A percentile compares a stretch with the other conserved stretches of the same genome.
Conservation (phyloP, 1,140 invertebrate species). For the Heliconius nattereri region DNA sequence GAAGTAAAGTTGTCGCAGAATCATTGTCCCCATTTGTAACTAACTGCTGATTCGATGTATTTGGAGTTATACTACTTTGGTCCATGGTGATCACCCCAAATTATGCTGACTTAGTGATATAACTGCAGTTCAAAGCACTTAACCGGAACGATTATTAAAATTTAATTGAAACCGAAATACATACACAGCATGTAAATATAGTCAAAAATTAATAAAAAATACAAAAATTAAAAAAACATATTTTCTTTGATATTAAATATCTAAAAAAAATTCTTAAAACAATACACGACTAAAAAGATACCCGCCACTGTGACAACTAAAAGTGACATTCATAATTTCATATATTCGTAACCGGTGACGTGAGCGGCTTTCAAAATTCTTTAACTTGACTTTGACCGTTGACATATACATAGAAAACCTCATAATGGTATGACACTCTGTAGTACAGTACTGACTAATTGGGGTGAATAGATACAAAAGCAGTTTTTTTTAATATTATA, state of each 20-base stretch:
- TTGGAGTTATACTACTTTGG: slow-evolving; percentile 79
- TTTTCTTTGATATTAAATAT: slow-evolving; percentile 1
- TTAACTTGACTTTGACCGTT: slow-evolving; percentile 20
- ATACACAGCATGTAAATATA: slow-evolving; percentile 10
- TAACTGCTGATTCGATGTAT: slow-evolving; percentile 83
- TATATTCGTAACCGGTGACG: slow-evolving; percentile 17
- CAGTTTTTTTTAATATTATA: no score
- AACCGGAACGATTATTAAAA: slow-evolving; percentile 29
- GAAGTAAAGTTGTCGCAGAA: slow-evolving; percentile 69
- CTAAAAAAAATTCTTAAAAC: slow-evolving; percentile 20
- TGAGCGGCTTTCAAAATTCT: slow-evolving; percentile 14
- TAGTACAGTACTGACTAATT: no score
- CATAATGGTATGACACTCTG: neutral
- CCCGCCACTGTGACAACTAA: slow-evolving; percentile 35
- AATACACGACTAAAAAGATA: slow-evolving; percentile 31
- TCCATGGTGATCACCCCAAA: slow-evolving; percentile 74
- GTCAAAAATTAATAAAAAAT: neutral
- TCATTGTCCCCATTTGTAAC: slow-evolving; percentile 80
- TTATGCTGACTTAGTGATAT: slow-evolving; percentile 43
- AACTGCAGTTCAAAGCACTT: slow-evolving; percentile 46
- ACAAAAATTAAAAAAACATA: neutral
- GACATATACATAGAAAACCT: neutral
- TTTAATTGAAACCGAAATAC: slow-evolving; percentile 11
- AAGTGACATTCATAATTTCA: neutral
- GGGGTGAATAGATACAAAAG: no score